These are phyloP conservation scores for Hylaeus anthracinus DNA, from an alignment of 1,140 invertebrate genomes.

Conservation along the genomic window DNA sequence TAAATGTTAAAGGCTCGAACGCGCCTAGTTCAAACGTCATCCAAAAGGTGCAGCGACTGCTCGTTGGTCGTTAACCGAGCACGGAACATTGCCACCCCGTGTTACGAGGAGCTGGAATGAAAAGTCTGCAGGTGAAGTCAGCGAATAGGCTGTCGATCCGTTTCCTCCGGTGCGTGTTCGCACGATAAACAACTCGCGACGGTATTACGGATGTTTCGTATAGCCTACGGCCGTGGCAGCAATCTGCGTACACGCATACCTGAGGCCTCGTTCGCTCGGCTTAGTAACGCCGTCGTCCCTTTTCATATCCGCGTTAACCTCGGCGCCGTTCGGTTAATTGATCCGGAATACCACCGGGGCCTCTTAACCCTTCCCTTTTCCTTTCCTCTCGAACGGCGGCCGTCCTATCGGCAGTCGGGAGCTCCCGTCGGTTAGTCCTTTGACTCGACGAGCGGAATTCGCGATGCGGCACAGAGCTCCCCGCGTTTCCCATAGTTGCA, in stretches of 20 bases:
- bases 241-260: constrained; percentile 58
- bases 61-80: too few relatives aligned
- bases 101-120: not conserved
- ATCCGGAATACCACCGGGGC: constrained; percentile 66
- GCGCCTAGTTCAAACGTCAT: too few relatives aligned
- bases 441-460: constrained; percentile 57
- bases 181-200: constrained; percentile 54
- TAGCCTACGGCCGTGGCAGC: constrained; percentile 32
- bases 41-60: too few relatives aligned
- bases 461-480: constrained; percentile 25
- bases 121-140: not conserved
- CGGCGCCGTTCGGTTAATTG: constrained; percentile 66
- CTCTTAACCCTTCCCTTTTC: constrained; percentile 12
- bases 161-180: constrained; percentile 52
- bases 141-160: constrained; percentile 31
- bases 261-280: constrained; percentile 50
- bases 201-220: constrained; percentile 46
- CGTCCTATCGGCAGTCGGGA: constrained; percentile 15
- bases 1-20: too few relatives aligned
- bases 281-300: constrained; percentile 63
- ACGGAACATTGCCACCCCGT: not conserved
- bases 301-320: constrained; percentile 69
- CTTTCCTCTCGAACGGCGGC: too few relatives aligned
- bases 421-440: constrained; percentile 61
- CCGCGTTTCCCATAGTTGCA: constrained; percentile 34